Evolutionary conservation across 2,113 vertebrate genomes (phyloP).

Genomic region (Spea bombifrons): DNA sequence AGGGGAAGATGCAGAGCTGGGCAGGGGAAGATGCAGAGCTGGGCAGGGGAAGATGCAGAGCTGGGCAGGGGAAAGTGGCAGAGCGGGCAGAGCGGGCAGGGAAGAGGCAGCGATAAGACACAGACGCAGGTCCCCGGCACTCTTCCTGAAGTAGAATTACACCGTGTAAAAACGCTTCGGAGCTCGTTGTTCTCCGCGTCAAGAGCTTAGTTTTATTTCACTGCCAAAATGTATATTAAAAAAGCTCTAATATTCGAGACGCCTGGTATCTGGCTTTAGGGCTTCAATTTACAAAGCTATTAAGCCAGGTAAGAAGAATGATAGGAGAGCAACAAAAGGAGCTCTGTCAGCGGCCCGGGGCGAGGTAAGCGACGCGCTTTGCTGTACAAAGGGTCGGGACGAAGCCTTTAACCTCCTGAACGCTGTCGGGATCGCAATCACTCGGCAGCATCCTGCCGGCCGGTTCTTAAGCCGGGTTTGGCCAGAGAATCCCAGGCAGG

Average conservation of each 20-base stretch:
- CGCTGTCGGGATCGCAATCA: too few relatives aligned
- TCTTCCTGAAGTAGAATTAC: neutral
- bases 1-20: too few relatives aligned
- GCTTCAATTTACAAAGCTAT: constrained; percentile 40
- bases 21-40: too few relatives aligned
- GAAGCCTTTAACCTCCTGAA: neutral
- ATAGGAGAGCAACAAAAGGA: constrained; percentile 15
- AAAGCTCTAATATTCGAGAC: constrained; percentile 30
- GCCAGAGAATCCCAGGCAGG: too few relatives aligned
- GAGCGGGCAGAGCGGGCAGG: too few relatives aligned
- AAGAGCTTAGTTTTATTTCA: constrained; percentile 4
- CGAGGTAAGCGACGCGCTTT: neutral
- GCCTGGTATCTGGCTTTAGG: constrained; percentile 28
- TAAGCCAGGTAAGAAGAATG: constrained; percentile 27
- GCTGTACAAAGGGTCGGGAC: neutral
- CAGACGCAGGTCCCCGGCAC: neutral
- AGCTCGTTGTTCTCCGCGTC: neutral
- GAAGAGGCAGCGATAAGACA: neutral
- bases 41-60: too few relatives aligned
- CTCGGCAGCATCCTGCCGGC: too few relatives aligned
- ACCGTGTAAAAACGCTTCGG: neutral
- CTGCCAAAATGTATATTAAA: constrained; percentile 15
- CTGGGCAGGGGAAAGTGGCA: too few relatives aligned
- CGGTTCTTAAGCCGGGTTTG: too few relatives aligned
- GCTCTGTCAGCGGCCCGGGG: constrained; percentile 22